phyloP scores from a whole-genome alignment of 2,113 vertebrate genomes.

The Erinaceus europaeus region DNA sequence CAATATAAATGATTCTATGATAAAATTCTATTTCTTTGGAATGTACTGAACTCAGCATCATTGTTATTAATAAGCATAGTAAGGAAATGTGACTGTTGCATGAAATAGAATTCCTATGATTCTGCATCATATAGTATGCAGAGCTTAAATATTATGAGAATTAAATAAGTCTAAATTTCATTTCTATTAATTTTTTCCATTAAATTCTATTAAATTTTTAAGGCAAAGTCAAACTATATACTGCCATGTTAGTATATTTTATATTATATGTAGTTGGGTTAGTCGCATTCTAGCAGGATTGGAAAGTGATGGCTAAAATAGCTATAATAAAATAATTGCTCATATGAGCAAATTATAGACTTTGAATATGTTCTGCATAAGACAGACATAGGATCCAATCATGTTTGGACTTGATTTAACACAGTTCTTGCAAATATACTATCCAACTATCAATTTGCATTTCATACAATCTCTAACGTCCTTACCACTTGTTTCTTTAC shows the following conservation, averaged over 20 bases:
- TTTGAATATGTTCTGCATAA: neutral
- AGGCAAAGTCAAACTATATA: neutral
- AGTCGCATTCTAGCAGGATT: neutral
- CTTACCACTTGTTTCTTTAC: neutral
- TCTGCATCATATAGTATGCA: neutral
- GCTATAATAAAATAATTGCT: neutral
- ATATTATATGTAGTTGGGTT: neutral
- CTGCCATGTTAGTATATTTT: neutral
- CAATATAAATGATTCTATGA: conserved; percentile 39
- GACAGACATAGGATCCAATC: neutral
- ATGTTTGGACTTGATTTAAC: neutral
- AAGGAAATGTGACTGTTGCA: neutral
- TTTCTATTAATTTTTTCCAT: conserved; percentile 22
- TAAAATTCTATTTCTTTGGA: conserved; percentile 29
- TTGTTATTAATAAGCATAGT: neutral
- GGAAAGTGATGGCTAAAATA: neutral
- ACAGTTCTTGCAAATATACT: neutral
- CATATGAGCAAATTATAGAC: neutral
- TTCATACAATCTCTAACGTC: neutral
- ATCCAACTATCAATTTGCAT: neutral
- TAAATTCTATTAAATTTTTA: neutral
- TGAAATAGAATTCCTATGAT: neutral
- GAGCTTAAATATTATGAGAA: neutral
- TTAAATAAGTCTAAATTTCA: neutral
- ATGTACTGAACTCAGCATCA: neutral